Conservation (phyloP, 2,797 vertebrate genomes). For the Garrulus glandarius region DNA sequence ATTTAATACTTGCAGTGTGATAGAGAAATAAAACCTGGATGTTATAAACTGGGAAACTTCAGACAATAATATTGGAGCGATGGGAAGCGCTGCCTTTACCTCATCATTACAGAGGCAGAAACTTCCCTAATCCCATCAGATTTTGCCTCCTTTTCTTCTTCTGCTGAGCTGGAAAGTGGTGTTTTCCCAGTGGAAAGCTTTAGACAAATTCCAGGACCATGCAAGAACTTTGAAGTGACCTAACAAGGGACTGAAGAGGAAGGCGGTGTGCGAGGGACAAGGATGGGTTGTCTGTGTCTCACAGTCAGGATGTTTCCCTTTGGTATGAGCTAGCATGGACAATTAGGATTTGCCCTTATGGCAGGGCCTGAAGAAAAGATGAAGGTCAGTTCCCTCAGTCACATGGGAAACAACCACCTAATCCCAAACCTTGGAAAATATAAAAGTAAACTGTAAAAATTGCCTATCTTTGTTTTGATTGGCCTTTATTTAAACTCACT, state of each 20-base stretch:
- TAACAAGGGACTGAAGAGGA: neutral
- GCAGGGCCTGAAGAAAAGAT: neutral
- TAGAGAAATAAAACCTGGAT: neutral
- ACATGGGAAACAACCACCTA: neutral
- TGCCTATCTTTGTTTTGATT: neutral
- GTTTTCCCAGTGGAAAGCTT: neutral
- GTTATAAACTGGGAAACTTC: neutral
- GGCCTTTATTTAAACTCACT: neutral
- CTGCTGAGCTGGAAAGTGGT: neutral
- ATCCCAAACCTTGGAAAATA: neutral
- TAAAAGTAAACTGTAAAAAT: neutral
- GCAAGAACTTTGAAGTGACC: neutral
- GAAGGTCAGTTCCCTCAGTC: neutral
- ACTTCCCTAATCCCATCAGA: neutral
- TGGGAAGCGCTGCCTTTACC: fast-evolving
- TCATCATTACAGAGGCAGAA: neutral
- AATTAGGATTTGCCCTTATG: neutral
- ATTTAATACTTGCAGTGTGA: neutral
- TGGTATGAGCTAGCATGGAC: neutral
- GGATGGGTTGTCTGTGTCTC: neutral
- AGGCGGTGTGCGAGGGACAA: fast-evolving
- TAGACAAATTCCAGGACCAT: neutral
- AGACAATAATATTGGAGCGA: neutral
- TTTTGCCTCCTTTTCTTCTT: neutral
- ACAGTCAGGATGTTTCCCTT: neutral